A percentile compares a stretch with the other conserved stretches of the same genome.
These are phyloP conservation scores for Drepana falcataria DNA, from an alignment of 2,888 invertebrate species.

Conservation along the genomic window DNA sequence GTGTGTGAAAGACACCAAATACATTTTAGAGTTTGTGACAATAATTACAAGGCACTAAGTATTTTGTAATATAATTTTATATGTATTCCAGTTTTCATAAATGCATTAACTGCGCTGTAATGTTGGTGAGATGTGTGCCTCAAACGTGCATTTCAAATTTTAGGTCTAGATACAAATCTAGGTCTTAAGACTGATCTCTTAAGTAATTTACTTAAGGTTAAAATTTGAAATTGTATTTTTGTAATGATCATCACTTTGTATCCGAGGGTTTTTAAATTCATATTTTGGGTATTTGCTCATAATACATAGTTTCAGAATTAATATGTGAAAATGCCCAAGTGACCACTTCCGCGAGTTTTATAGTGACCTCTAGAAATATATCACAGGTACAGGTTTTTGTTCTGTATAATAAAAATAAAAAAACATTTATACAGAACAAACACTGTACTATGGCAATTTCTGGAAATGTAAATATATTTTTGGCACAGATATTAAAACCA, in stretches of 20 bases:
- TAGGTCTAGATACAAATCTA: slow-evolving; percentile 16
- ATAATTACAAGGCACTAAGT: no score
- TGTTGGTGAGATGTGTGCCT: slow-evolving; percentile 8
- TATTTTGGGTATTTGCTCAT: slow-evolving; percentile 8
- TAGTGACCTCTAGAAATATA: no score
- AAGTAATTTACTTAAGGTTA: slow-evolving; percentile 23
- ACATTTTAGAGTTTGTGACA: no score
- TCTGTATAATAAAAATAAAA: no score
- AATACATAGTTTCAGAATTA: not conserved
- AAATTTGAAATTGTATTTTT: slow-evolving; percentile 39
- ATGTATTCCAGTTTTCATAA: not conserved
- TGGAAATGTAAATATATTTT: no score
- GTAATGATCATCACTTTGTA: slow-evolving; percentile 16
- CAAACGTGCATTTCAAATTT: slow-evolving; percentile 40
- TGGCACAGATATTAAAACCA: no score
- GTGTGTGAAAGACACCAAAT: no score
- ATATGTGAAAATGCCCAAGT: slow-evolving; percentile 5
- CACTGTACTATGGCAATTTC: no score
- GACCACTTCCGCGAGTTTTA: no score
- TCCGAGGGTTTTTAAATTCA: not conserved
- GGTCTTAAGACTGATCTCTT: slow-evolving; percentile 33
- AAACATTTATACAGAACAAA: no score
- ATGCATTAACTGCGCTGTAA: not conserved
- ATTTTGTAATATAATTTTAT: not conserved
- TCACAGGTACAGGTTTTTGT: no score